Percentiles rank a stretch among this genome's conserved stretches.
Conservation (phyloP, 2,113 vertebrate genomes). For the Balaeniceps rex region DNA sequence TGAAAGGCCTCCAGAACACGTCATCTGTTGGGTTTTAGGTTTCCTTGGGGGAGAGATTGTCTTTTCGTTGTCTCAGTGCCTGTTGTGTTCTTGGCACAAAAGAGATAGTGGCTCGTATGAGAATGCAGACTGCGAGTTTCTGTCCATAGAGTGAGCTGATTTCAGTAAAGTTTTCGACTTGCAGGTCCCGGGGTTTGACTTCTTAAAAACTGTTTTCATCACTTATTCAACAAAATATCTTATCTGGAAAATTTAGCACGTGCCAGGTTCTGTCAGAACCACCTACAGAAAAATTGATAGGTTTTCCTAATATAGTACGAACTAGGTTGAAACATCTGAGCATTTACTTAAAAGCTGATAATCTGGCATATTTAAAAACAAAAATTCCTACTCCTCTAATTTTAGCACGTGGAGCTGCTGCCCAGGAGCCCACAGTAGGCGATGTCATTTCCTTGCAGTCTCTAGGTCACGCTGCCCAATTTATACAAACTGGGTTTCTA, state of each 20-base stretch:
- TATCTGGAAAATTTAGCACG: background rate
- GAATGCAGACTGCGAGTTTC: background rate
- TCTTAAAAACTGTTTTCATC: background rate
- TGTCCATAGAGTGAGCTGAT: background rate
- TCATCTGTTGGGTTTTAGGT: background rate
- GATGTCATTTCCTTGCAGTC: background rate
- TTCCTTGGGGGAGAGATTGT: background rate
- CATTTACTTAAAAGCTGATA: background rate
- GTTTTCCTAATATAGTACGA: background rate
- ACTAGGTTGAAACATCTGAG: background rate
- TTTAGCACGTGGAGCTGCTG: background rate
- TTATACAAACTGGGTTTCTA: background rate
- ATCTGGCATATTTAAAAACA: background rate
- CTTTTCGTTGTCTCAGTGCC: background rate
- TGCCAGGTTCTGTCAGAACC: background rate
- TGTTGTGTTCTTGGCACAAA: background rate
- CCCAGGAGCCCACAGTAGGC: background rate
- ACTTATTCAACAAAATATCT: background rate
- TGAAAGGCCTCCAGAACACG: background rate
- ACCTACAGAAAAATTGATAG: background rate
- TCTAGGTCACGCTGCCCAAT: background rate
- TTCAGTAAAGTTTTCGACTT: background rate
- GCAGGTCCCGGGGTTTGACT: background rate
- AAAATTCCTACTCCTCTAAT: background rate
- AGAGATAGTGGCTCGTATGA: background rate